Evolutionary conservation across 2,797 vertebrate genomes (phyloP), one percentile per base, ranked within the genome.

Genomic region (Gymnothorax reevesii): DNA sequence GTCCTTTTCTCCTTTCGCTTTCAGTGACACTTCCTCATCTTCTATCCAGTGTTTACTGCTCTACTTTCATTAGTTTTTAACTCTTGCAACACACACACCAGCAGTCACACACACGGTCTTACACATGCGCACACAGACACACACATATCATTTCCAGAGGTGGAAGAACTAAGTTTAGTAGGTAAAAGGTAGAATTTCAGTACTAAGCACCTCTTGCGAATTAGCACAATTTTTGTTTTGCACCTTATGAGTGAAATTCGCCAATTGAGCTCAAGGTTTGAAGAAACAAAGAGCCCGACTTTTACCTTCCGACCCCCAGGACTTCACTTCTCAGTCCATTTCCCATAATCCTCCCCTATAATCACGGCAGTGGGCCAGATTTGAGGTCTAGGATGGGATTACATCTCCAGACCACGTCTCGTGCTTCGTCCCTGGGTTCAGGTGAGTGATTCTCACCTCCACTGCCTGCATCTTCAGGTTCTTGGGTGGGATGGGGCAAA

Each of bases 371-470:
- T 85, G 54, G 52, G 71, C 20, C 73, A 66, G 54, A 79, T 73
- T 25, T 0, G 66, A 5, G 25, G 83, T 94, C 94, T 98, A 99
- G 91, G 98, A 98, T 93, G 97, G 97, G 88, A 99, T 97, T 54
- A 98, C 96, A 95, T 99, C 98, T 88, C 98, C 98, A 0, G 98
- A 98, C 98, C 98, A 99, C 0, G 98, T 99, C 95, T 99, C 98
- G 0, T 99, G 98, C 91, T 99, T 99, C 27, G 96, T 97, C 87
- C 97, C 98, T 1, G 98, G 97, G 0, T 97, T 97, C 91, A 97
- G 93, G 94, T 98, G 98, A 84, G 98, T 99, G 92, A 99, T 97
- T 88, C 98, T 95, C 94, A 99, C 98, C 42, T 99, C 98, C 83
- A 99, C 97, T 0, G 98, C 98, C 94, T 99, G 98, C 93, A 98